Conservation (phyloP, 2,888 invertebrate species). For the Brachycybe producta region DNA sequence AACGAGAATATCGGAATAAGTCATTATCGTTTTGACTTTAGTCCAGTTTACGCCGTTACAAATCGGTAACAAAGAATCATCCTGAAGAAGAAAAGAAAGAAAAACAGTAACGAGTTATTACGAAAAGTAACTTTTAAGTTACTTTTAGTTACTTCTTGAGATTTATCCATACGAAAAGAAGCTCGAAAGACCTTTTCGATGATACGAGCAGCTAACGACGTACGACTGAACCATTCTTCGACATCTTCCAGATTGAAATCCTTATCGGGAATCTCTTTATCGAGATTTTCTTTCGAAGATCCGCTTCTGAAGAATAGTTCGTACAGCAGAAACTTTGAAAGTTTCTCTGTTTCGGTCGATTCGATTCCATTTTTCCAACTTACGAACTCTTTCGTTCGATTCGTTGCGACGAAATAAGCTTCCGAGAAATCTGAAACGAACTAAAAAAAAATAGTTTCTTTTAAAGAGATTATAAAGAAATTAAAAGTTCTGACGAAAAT, state of each 20-base stretch:
- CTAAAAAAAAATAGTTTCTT: not conserved
- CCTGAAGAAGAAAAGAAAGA: too few species aligned
- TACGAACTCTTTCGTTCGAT: not conserved
- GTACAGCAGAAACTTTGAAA: not conserved
- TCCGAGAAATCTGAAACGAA: slow-evolving; percentile 1
- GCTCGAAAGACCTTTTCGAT: slow-evolving; percentile 1
- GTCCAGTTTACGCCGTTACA: not conserved
- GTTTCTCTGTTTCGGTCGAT: not conserved
- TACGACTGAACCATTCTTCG: slow-evolving; percentile 1
- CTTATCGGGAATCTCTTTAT: not conserved
- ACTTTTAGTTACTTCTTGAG: too few species aligned
- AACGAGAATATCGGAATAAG: slow-evolving; percentile 58
- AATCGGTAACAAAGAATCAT: slow-evolving; percentile 5
- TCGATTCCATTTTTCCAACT: slow-evolving; percentile 7
- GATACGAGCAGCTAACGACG: not conserved
- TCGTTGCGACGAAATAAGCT: not conserved
- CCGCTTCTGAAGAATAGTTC: slow-evolving; percentile 1
- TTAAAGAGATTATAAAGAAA: not conserved
- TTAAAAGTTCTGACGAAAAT: not conserved
- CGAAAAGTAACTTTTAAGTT: too few species aligned
- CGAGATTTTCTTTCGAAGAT: not conserved
- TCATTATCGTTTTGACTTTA: not conserved
- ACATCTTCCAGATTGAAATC: not conserved
- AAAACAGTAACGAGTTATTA: too few species aligned
- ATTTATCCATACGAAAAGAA: slow-evolving; percentile 1